Conservation (phyloP, 2,797 vertebrate species). For the Crocidura indochinensis region DNA sequence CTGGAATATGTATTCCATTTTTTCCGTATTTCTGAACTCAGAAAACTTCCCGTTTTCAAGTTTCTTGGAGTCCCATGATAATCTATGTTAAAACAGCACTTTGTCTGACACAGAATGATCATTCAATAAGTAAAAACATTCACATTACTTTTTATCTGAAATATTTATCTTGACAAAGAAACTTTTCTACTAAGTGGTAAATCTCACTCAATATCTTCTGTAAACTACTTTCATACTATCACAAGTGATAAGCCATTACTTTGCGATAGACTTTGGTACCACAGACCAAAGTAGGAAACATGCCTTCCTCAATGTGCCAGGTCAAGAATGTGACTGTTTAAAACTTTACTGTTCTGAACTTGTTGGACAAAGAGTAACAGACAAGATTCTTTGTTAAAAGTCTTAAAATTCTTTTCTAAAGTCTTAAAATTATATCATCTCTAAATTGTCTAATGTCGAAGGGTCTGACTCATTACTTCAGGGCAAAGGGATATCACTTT, state of each 20-base stretch:
- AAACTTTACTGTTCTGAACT: conserved; percentile 8
- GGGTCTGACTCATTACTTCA: neutral
- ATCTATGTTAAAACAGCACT: neutral
- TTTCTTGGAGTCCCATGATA: neutral
- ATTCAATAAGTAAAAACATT: neutral
- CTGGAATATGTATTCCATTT: neutral
- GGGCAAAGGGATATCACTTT: neutral
- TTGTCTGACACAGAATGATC: neutral
- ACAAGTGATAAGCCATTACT: too few relatives aligned
- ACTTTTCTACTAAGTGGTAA: too few relatives aligned
- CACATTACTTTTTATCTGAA: neutral
- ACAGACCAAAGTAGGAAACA: too few relatives aligned
- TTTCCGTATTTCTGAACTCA: neutral
- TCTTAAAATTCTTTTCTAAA: conserved; percentile 19
- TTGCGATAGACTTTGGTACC: too few relatives aligned
- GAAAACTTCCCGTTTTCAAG: neutral
- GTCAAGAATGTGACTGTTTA: too few relatives aligned
- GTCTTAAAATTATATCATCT: neutral
- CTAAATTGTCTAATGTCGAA: neutral
- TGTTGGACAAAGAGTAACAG: neutral
- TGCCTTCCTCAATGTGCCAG: too few relatives aligned
- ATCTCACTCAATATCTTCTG: too few relatives aligned
- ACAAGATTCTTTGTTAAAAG: conserved; percentile 19
- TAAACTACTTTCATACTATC: too few relatives aligned
- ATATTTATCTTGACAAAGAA: neutral